Conservation (phyloP, 1,140 invertebrate species). For the Battus philenor region DNA sequence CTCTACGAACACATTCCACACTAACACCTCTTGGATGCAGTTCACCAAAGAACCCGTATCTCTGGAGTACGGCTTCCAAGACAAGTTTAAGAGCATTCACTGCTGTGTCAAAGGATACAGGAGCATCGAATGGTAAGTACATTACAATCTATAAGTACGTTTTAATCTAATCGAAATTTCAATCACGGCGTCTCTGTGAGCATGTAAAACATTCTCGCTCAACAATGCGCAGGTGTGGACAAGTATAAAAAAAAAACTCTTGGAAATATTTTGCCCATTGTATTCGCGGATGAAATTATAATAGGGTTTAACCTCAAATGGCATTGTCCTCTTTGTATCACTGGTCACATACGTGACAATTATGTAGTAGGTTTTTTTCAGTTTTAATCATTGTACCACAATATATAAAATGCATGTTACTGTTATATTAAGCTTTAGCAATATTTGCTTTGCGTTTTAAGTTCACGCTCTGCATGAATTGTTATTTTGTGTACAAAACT, state of each 20-base stretch:
- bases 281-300: conserved; percentile 40
- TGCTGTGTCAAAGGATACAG: conserved; percentile 85
- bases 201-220: conserved; percentile 33
- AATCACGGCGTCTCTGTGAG: conserved; percentile 29
- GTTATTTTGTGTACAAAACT: too few species aligned
- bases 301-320: conserved; percentile 22
- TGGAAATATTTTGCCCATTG: conserved; percentile 41
- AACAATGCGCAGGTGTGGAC: conserved; percentile 43
- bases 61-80: conserved; percentile 80
- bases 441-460: too few species aligned
- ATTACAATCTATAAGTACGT: conserved; percentile 13
- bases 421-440: too few species aligned
- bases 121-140: conserved; percentile 85
- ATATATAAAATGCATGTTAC: too few species aligned
- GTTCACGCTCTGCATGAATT: too few species aligned
- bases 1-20: conserved; percentile 53
- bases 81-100: conserved; percentile 84
- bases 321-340: too few species aligned
- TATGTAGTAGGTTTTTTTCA: too few species aligned
- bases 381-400: too few species aligned
- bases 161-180: conserved; percentile 30
- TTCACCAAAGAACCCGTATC: conserved; percentile 83
- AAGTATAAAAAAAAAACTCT: conserved; percentile 32
- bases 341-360: too few species aligned
- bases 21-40: conserved; percentile 75